Conservation (phyloP, 2,888 invertebrate genomes). For the Xanthia icteritia region DNA sequence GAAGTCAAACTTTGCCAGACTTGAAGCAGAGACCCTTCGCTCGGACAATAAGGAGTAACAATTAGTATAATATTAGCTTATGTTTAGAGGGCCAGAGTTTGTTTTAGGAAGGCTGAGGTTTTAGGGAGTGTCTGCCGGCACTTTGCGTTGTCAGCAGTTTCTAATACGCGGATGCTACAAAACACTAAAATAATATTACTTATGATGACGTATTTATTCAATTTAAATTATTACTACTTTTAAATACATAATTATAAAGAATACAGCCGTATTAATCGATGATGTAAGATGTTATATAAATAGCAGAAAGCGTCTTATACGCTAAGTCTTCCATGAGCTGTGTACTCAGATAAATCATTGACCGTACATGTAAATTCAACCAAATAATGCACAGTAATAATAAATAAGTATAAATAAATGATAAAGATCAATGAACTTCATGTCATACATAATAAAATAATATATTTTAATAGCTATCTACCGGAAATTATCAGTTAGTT, state of each 20-base stretch:
- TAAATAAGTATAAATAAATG: background rate
- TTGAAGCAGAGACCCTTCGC: too few species aligned
- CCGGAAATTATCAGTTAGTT: background rate
- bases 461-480: conserved; percentile 2
- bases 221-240: conserved; percentile 19
- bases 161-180: conserved; percentile 2
- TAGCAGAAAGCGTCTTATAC: background rate
- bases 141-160: background rate
- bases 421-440: background rate
- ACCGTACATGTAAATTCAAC: conserved; percentile 8
- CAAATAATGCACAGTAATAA: conserved; percentile 4
- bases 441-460: conserved; percentile 1
- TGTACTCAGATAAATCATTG: background rate
- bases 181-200: background rate
- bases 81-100: background rate
- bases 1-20: too few species aligned
- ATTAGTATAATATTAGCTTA: background rate
- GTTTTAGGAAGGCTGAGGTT: background rate
- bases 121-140: background rate
- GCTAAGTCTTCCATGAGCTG: background rate
- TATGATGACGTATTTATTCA: conserved; percentile 38
- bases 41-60: too few species aligned
- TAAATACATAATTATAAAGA: conserved; percentile 3
- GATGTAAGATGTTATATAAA: conserved; percentile 13
- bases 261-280: conserved; percentile 2